Percentiles rank a stretch among this genome's conserved stretches.
phyloP scores from a whole-genome alignment of 2,113 vertebrate genomes.

The Boleophthalmus pectinirostris region DNA sequence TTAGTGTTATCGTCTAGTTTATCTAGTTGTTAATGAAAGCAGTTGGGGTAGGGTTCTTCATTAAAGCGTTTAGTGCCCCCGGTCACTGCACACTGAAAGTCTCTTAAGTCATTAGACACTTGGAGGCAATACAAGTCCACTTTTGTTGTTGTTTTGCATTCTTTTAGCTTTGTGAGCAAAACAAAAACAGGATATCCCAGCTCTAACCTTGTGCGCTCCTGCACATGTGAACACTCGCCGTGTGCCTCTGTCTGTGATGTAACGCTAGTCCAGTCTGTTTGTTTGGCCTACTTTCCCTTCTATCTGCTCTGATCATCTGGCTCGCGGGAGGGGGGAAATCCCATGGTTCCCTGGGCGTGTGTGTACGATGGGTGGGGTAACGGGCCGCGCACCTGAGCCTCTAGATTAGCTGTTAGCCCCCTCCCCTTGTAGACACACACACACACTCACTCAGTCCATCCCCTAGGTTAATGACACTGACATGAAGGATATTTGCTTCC shows the following conservation, averaged over 20 bases:
- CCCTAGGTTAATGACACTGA: conserved; percentile 62
- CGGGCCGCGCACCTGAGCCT: conserved; percentile 67
- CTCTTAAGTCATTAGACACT: not conserved
- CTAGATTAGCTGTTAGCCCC: conserved; percentile 51
- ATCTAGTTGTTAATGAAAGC: not conserved
- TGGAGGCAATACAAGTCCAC: not conserved
- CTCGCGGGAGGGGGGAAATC: conserved; percentile 50
- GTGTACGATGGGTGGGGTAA: conserved; percentile 25
- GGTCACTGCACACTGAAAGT: not conserved
- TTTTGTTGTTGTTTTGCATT: conserved; percentile 19
- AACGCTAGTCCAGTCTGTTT: conserved; percentile 63
- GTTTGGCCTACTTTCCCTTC: conserved; percentile 67
- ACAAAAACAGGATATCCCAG: conserved; percentile 69
- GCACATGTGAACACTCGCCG: conserved; percentile 30
- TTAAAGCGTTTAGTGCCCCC: no score
- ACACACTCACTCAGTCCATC: conserved; percentile 21
- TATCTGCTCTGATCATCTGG: conserved; percentile 70
- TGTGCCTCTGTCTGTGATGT: conserved; percentile 52
- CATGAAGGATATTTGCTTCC: conserved; percentile 60
- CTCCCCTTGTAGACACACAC: conserved; percentile 23
- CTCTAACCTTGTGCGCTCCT: conserved; percentile 20
- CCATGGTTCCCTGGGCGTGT: conserved; percentile 46
- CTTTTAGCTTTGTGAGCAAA: conserved; percentile 32
- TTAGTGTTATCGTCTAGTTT: not conserved
- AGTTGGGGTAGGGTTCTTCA: no score